Evolutionary conservation across 92 coral and sea anemone species (phyloP), one percentile per base, ranked within the genome.

Genomic region (Scolanthus callimorphus): DNA sequence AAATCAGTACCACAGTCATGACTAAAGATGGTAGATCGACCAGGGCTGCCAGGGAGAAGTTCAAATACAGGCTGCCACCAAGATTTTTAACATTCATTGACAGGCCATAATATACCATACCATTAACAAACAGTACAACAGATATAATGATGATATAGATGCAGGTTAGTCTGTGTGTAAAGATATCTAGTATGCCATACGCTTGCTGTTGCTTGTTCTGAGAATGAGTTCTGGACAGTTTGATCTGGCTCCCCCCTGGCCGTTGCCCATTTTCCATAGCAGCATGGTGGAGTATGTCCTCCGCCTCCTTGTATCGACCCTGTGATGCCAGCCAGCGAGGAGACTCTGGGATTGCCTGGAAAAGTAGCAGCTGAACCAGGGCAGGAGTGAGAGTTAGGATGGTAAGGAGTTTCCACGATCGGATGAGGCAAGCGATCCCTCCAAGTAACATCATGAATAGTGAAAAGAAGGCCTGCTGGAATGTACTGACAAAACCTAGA

Each of bases 41-140:
- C 58, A 80, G 25, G 27, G 74, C 89, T 26, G 91, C 77, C 43
- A 88, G 48, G 61, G 88, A 71, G 69, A 91, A 91, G 31, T 90
- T 91, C 8, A 77, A 65, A 55, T 83, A 76, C 65, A 91, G 53
- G 29, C 78, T 91, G 20, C 97, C 96, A 13, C 96, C 96, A 31
- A 91, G 90, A 51, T 91, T 91, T 62, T 91, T 88, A 11, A 85
- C 81, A 55, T 91, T 91, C 10, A 91, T 76, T 4, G 97, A 91
- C 39, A 91, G 55, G 19, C 97, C 97, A 57, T 91, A 91, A 69
- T 91, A 91, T 6, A 91, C 97, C 60, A 75, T 56, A 34, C 97
- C 84, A 62, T 88, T 91, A 2, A 84, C 89, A 56, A 91, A 81
- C 83, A 96, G 88, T 13, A 74, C 62, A 13, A 83, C n/a, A 1